Percentiles rank a stretch among this genome's conserved stretches.
These are phyloP conservation scores for Xanthostigma xanthostigma DNA, from an alignment of 2,888 invertebrate genomes.

Conservation along the genomic window DNA sequence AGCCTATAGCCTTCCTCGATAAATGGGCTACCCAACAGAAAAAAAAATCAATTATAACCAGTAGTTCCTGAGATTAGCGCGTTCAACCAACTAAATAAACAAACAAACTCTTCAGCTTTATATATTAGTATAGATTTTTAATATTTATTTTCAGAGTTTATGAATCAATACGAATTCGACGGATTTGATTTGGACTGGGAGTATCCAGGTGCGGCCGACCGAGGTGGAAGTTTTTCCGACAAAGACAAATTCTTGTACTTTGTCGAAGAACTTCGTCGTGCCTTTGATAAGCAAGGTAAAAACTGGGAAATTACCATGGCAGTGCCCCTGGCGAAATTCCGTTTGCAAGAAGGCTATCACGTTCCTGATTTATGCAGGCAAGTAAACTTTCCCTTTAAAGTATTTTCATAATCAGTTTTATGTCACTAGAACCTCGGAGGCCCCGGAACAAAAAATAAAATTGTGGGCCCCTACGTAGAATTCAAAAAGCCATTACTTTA, in stretches of 20 bases:
- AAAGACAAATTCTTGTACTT: constrained; percentile 70
- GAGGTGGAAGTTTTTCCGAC: constrained; percentile 71
- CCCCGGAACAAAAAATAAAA: too few species aligned
- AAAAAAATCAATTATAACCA: too few species aligned
- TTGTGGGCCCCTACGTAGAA: too few species aligned
- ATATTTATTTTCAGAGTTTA: constrained; percentile 37
- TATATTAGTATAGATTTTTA: too few species aligned
- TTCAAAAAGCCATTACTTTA: too few species aligned
- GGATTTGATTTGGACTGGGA: constrained; percentile 86
- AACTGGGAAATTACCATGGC: constrained; percentile 84
- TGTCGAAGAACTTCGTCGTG: constrained; percentile 64
- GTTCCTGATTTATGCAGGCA: constrained; percentile 80
- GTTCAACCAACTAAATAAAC: too few species aligned
- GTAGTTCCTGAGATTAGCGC: too few species aligned
- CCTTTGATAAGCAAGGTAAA: constrained; percentile 57
- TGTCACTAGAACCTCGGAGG: too few species aligned
- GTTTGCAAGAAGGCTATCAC: constrained; percentile 79
- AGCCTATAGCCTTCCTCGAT: too few species aligned
- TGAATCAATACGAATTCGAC: constrained; percentile 64
- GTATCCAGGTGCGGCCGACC: constrained; percentile 76
- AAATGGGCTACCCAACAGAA: too few species aligned
- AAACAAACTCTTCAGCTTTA: too few species aligned
- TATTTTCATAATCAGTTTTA: not conserved
- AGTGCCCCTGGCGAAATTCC: constrained; percentile 74
- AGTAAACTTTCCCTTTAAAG: constrained; percentile 23